A percentile compares a stretch with the other conserved stretches of the same genome.
phyloP scores from a whole-genome alignment of 2,113 vertebrate genomes.

The Anser cygnoides region DNA sequence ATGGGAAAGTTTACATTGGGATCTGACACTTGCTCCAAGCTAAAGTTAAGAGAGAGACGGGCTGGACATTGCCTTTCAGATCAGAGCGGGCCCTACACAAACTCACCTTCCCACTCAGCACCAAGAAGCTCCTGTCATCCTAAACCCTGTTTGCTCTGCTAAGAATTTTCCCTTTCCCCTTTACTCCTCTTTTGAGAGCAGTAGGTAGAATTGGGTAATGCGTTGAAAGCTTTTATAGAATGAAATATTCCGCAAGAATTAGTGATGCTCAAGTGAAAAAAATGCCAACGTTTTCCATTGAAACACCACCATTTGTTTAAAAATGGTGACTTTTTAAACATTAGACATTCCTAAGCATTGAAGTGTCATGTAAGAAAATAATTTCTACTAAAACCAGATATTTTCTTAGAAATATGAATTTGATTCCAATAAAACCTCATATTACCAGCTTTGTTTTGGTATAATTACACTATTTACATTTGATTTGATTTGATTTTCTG shows the following conservation, averaged over 20 bases:
- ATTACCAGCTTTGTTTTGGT: background rate
- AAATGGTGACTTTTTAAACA: background rate
- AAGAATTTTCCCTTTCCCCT: background rate
- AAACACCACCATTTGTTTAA: background rate
- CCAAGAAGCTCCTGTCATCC: background rate
- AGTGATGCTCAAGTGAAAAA: slow-evolving; percentile 12
- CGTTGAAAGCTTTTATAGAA: background rate
- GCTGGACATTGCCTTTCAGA: slow-evolving; percentile 2
- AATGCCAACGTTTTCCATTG: background rate
- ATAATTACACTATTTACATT: background rate
- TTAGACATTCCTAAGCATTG: background rate
- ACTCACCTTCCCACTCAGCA: slow-evolving; percentile 1
- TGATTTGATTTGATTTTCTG: background rate
- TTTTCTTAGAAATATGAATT: background rate
- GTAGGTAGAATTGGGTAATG: background rate
- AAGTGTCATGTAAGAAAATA: background rate
- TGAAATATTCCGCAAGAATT: background rate
- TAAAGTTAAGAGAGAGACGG: slow-evolving; percentile 30
- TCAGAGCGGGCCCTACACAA: slow-evolving; percentile 9
- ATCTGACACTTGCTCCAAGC: slow-evolving; percentile 3
- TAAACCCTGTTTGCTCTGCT: background rate
- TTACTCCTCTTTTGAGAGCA: background rate
- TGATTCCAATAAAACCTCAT: background rate
- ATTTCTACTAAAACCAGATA: background rate
- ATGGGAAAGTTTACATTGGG: slow-evolving; percentile 76